Conservation (phyloP, 2,113 vertebrate genomes). For the Corapipo altera region DNA sequence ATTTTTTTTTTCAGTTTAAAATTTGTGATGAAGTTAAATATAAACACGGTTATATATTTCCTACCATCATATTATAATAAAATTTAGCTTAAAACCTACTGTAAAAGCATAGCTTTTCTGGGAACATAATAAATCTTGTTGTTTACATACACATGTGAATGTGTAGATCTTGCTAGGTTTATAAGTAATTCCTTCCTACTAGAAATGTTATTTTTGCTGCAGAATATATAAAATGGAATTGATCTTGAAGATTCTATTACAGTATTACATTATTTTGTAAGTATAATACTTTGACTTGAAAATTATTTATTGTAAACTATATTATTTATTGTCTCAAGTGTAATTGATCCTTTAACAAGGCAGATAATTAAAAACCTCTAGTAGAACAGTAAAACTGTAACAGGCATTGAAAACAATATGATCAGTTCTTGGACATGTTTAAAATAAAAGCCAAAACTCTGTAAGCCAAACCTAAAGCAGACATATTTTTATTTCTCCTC, state of each 20-base stretch:
- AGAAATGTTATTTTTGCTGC: constrained; percentile 81
- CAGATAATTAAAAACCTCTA: constrained; percentile 26
- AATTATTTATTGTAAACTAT: constrained; percentile 69
- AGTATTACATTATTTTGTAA: constrained; percentile 77
- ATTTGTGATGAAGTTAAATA: constrained; percentile 66
- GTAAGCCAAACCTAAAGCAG: not conserved
- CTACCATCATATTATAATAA: constrained; percentile 65
- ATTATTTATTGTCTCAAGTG: constrained; percentile 60
- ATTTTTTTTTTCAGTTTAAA: constrained; percentile 22
- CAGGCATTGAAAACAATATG: not conserved
- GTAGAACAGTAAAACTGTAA: constrained; percentile 22
- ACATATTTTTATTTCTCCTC: constrained; percentile 22
- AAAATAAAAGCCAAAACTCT: constrained; percentile 33
- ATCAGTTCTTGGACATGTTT: constrained; percentile 28
- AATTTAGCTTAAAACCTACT: constrained; percentile 65
- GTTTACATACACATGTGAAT: constrained; percentile 77
- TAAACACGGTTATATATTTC: constrained; percentile 71
- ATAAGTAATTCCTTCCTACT: constrained; percentile 74
- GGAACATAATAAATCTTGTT: constrained; percentile 74
- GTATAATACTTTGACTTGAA: constrained; percentile 61
- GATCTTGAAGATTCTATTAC: constrained; percentile 67
- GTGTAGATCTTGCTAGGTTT: constrained; percentile 77
- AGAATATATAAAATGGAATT: constrained; percentile 71
- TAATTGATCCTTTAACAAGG: constrained; percentile 48
- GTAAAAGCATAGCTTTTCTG: constrained; percentile 72